These are phyloP conservation scores for Anthophora plumipes DNA, from an alignment of 2,888 invertebrate species.

Conservation along the genomic window DNA sequence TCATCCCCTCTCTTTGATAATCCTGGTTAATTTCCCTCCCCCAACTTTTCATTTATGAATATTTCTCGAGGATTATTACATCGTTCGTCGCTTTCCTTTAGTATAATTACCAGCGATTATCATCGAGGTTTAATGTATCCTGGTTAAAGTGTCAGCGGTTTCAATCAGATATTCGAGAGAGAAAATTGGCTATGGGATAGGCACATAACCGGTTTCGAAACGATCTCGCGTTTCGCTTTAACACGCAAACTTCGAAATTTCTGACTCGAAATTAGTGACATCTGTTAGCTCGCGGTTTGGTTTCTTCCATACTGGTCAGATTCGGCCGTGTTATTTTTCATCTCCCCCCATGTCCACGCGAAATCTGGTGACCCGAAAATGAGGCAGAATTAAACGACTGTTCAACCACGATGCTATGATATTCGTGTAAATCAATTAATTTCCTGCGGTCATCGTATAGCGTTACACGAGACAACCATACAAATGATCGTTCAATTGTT, in stretches of 20 bases:
- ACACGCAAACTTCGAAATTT: not conserved
- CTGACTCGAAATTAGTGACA: constrained; percentile 11
- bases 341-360: too few relatives aligned
- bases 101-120: too few relatives aligned
- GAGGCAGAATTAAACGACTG: constrained; percentile 19
- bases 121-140: too few relatives aligned
- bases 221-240: not conserved
- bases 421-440: constrained; percentile 53
- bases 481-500: not conserved
- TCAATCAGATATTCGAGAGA: not conserved
- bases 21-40: not conserved
- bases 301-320: constrained; percentile 6
- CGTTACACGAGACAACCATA: constrained; percentile 17
- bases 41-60: not conserved
- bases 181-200: not conserved
- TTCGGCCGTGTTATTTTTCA: constrained; percentile 15
- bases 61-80: not conserved
- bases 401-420: constrained; percentile 12
- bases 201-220: not conserved
- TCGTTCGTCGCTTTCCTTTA: too few relatives aligned
- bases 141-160: not conserved
- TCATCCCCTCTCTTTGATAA: not conserved
- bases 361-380: constrained; percentile 31
- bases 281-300: constrained; percentile 1
- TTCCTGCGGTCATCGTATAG: not conserved